Conservation (phyloP, 2,888 invertebrate species). For the Athalia cordata region DNA sequence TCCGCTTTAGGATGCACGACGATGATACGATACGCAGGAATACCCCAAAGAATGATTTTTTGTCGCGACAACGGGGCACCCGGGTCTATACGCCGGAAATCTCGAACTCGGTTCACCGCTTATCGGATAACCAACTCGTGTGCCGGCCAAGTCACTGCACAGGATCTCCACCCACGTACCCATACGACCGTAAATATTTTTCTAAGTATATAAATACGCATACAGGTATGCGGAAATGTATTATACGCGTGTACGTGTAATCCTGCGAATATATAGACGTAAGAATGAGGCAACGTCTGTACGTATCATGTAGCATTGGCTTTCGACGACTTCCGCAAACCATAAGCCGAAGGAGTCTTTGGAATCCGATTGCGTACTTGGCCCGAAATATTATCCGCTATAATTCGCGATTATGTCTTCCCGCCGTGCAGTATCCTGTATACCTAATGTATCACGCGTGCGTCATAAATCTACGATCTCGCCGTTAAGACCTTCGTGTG, state of each 20-base stretch:
- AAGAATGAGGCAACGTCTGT: background rate
- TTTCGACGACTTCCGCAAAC: conserved; percentile 36
- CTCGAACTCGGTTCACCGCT: conserved; percentile 31
- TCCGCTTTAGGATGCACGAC: conserved; percentile 2
- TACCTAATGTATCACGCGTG: no score
- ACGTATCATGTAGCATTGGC: conserved; percentile 17
- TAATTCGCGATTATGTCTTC: conserved; percentile 32
- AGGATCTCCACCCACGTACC: conserved; percentile 1
- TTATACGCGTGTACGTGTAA: background rate
- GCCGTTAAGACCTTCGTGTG: no score
- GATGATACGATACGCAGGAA: conserved; percentile 22
- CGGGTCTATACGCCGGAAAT: conserved; percentile 31
- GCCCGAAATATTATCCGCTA: conserved; percentile 20
- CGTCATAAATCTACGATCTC: no score
- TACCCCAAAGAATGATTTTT: conserved; percentile 7
- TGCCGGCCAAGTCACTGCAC: conserved; percentile 14
- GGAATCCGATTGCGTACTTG: conserved; percentile 35
- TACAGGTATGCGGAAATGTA: background rate
- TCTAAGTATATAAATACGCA: background rate
- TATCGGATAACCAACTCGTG: conserved; percentile 33
- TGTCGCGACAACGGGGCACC: conserved; percentile 36
- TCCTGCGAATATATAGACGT: background rate
- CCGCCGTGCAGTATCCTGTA: background rate
- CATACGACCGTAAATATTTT: background rate
- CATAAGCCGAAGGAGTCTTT: conserved; percentile 22